Evolutionary conservation across 2,888 invertebrate species (phyloP).

Genomic region (Parasteatoda lunata): DNA sequence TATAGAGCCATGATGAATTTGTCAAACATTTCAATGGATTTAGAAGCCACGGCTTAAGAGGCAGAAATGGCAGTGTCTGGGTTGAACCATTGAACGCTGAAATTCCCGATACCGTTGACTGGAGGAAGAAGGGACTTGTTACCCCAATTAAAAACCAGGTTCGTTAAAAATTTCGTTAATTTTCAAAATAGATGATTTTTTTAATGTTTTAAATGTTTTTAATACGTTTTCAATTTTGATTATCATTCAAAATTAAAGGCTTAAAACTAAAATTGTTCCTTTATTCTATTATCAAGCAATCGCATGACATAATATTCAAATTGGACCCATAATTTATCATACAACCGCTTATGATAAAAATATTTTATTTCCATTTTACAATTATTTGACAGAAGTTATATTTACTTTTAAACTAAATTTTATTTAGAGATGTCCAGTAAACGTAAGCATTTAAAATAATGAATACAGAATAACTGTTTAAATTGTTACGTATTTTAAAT

Average conservation of each 20-base stretch:
- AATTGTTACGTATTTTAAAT: too few relatives aligned
- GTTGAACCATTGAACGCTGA: neutral
- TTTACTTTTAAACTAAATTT: too few relatives aligned
- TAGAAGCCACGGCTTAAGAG: neutral
- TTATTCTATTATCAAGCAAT: too few relatives aligned
- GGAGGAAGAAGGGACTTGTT: slow-evolving; percentile 72
- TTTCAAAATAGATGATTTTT: neutral
- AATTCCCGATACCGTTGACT: slow-evolving; percentile 69
- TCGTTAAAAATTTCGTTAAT: neutral
- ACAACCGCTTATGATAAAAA: too few relatives aligned
- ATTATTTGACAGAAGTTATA: too few relatives aligned
- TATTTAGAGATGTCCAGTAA: too few relatives aligned
- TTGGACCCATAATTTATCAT: too few relatives aligned
- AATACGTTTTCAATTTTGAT: neutral
- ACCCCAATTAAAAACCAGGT: slow-evolving; percentile 72
- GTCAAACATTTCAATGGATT: slow-evolving; percentile 37
- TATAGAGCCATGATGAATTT: slow-evolving; percentile 45
- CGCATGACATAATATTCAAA: too few relatives aligned
- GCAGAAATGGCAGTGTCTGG: neutral
- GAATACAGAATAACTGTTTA: too few relatives aligned
- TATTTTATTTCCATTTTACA: too few relatives aligned
- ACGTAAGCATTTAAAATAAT: too few relatives aligned
- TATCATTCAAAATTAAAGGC: too few relatives aligned
- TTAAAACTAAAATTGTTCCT: neutral
- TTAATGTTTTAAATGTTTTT: neutral